phyloP scores from a whole-genome alignment of 2,888 invertebrate genomes.

The Eilema griseolum region DNA sequence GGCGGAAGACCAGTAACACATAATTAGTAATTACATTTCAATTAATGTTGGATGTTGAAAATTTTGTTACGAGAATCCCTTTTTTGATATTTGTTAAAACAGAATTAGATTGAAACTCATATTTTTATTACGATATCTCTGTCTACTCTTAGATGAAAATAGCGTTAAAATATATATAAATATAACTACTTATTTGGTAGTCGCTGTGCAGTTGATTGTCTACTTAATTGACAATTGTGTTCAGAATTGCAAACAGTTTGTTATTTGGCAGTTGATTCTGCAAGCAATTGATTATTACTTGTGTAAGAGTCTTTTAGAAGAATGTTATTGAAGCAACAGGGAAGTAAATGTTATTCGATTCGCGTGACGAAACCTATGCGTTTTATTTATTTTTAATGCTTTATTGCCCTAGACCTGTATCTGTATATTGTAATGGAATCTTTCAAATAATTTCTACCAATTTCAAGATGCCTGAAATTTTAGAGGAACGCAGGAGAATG shows the following conservation, averaged over 20 bases:
- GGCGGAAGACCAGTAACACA: too few species aligned
- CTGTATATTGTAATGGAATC: too few species aligned
- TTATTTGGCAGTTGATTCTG: background rate
- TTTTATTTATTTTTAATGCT: background rate
- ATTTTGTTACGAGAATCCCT: too few species aligned
- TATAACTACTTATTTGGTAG: background rate
- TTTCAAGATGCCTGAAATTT: too few species aligned
- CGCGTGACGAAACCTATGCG: background rate
- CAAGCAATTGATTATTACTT: background rate
- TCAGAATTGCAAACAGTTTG: conserved; percentile 2
- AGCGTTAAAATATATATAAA: background rate
- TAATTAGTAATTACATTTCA: too few species aligned
- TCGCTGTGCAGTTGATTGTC: background rate
- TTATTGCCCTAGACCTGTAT: too few species aligned
- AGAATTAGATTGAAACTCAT: too few species aligned
- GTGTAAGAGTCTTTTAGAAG: background rate
- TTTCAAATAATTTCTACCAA: too few species aligned
- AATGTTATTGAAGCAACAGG: background rate
- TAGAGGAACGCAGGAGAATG: too few species aligned
- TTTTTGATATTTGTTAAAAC: too few species aligned
- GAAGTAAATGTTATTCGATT: conserved; percentile 1
- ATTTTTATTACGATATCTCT: background rate
- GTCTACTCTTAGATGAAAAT: background rate
- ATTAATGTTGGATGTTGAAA: too few species aligned
- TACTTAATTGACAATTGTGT: conserved; percentile 1